Percentiles rank a stretch among this genome's conserved stretches.
These are phyloP conservation scores for Pipistrellus pipistrellus DNA, from an alignment of 2,797 vertebrate genomes.

Conservation along the genomic window DNA sequence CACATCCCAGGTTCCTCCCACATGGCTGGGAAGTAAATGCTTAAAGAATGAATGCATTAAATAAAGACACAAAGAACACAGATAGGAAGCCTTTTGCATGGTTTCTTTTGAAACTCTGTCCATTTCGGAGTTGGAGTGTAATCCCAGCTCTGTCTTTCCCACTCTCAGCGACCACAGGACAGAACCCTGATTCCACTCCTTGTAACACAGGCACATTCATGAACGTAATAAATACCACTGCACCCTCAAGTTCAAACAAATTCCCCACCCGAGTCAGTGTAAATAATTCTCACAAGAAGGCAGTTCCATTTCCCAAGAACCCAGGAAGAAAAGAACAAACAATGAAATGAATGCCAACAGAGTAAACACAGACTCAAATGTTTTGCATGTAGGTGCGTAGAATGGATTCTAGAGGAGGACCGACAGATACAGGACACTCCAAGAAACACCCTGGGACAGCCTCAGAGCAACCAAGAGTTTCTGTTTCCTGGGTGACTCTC, in stretches of 20 bases:
- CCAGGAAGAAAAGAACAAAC: slow-evolving; percentile 36
- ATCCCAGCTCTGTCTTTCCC: slow-evolving; percentile 52
- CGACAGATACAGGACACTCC: not conserved
- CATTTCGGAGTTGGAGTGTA: not conserved
- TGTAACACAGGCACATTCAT: not conserved
- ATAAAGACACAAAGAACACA: slow-evolving; percentile 11
- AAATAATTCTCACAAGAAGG: slow-evolving; percentile 28
- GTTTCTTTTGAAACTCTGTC: slow-evolving; percentile 46
- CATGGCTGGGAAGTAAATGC: not conserved
- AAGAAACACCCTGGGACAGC: not conserved
- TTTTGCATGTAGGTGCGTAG: not conserved
- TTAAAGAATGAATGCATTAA: slow-evolving; percentile 27
- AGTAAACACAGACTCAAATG: not conserved
- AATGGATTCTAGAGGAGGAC: slow-evolving; percentile 15
- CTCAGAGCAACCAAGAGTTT: not conserved
- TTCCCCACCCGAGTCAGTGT: not conserved
- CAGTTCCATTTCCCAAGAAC: not conserved
- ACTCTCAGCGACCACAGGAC: not conserved
- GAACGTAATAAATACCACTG: slow-evolving; percentile 1
- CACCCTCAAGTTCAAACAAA: slow-evolving; percentile 42
- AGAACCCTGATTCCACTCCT: not conserved
- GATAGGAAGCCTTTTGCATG: not conserved
- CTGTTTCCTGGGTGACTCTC: not conserved
- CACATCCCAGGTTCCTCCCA: not conserved
- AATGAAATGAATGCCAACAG: not conserved